These are phyloP conservation scores for Cheilosia vernalis DNA, from an alignment of 2,888 invertebrate genomes.

Conservation along the genomic window DNA sequence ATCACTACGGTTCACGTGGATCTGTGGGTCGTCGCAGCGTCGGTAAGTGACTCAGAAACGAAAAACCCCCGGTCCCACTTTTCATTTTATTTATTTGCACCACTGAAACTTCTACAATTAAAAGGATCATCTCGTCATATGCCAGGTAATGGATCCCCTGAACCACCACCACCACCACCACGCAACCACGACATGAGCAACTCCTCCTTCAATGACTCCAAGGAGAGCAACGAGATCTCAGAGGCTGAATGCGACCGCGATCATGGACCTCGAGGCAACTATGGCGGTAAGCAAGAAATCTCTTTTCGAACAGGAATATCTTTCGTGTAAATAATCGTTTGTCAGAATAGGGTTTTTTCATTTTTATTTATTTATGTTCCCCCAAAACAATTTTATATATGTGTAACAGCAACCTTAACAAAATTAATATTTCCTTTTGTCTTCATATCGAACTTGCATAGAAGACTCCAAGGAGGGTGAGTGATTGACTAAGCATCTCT, in stretches of 20 bases:
- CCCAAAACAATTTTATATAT: conserved; percentile 5
- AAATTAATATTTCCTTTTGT: conserved; percentile 61
- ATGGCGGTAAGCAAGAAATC: conserved; percentile 88
- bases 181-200: conserved; percentile 92
- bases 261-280: conserved; percentile 90
- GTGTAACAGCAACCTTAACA: conserved; percentile 36
- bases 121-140: conserved; percentile 82
- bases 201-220: conserved; percentile 95
- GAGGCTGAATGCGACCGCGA: conserved; percentile 96
- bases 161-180: conserved; percentile 90
- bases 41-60: conserved; percentile 79
- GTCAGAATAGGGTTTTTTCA: conserved; percentile 9
- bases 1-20: conserved; percentile 94
- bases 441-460: conserved; percentile 75
- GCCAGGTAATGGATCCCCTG: conserved; percentile 86
- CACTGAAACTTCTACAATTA: conserved; percentile 45
- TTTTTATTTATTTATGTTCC: not conserved
- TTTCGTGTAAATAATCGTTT: conserved; percentile 35
- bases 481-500: conserved; percentile 77
- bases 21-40: conserved; percentile 89
- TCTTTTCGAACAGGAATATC: conserved; percentile 16
- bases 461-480: conserved; percentile 83
- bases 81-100: conserved; percentile 13
- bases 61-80: conserved; percentile 33
- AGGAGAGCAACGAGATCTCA: conserved; percentile 96